Evolutionary conservation across 2,888 invertebrate species (phyloP).

Genomic region (Limnephilus lunatus): DNA sequence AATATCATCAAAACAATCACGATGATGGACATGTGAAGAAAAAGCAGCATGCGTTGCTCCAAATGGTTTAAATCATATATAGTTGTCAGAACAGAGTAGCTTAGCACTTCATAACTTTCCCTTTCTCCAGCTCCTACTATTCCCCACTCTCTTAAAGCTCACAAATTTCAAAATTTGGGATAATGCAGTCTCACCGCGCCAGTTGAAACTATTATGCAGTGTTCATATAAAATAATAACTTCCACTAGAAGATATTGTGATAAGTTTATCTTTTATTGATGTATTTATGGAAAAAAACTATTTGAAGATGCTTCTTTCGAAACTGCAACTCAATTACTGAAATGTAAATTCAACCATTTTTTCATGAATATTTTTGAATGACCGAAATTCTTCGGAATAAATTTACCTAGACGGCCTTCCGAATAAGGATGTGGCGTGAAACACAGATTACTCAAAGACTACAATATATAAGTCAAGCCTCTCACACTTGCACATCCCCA

Average conservation of each 20-base stretch:
- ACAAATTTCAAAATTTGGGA: background rate
- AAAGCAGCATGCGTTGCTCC: no score
- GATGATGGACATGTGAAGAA: no score
- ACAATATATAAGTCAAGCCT: background rate
- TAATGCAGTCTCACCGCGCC: background rate
- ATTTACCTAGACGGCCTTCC: background rate
- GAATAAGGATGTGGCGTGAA: background rate
- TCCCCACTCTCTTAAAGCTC: background rate
- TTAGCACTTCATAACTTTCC: background rate
- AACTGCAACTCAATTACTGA: no score
- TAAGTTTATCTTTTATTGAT: no score
- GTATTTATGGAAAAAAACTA: no score
- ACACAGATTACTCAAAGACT: background rate
- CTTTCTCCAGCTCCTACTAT: background rate
- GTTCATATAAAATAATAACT: background rate
- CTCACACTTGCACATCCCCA: background rate
- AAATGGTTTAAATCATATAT: no score
- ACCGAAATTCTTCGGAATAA: background rate
- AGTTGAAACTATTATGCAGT: background rate
- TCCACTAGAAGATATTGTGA: background rate
- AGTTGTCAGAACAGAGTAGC: background rate
- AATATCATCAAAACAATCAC: no score
- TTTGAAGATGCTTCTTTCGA: no score
- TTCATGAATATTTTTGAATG: background rate
- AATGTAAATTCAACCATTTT: background rate